Evolutionary conservation across 1,140 invertebrate species (phyloP).

Genomic region (Trissolcus basalis): DNA sequence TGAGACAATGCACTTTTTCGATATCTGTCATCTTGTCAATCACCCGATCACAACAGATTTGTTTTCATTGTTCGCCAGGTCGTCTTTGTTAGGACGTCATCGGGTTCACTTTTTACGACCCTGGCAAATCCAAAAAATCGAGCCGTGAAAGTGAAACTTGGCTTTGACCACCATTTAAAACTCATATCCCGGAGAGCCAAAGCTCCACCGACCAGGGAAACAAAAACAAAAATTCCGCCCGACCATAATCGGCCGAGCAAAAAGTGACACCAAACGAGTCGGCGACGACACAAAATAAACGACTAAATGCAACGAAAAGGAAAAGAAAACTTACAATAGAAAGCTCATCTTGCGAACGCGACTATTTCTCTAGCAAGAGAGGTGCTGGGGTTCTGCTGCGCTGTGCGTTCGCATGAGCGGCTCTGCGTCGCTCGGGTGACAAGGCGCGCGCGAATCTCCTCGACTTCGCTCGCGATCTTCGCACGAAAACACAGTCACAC

Average conservation of each 20-base stretch:
- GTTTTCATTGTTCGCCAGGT: neutral
- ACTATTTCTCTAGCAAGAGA: constrained; percentile 41
- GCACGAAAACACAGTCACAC: constrained; percentile 20
- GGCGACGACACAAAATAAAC: neutral
- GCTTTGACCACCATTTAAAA: constrained; percentile 1
- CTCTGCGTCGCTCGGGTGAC: constrained; percentile 8
- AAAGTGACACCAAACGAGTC: constrained; percentile 7
- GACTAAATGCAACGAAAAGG: no score
- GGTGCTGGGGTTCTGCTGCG: constrained; percentile 2
- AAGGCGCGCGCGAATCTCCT: constrained; percentile 6
- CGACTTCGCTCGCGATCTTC: constrained; percentile 1
- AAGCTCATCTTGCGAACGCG: constrained; percentile 63
- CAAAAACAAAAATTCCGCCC: constrained; percentile 3
- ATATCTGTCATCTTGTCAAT: constrained; percentile 3
- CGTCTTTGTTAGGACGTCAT: neutral
- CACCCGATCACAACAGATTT: neutral
- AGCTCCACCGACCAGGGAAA: neutral
- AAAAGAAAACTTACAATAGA: constrained; percentile 64
- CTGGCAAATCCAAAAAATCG: neutral
- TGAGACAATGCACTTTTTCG: neutral
- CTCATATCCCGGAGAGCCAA: neutral
- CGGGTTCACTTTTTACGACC: neutral
- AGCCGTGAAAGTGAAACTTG: neutral
- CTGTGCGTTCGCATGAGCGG: constrained; percentile 15
- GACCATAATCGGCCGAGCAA: no score